Evolutionary conservation across 2,888 invertebrate genomes (phyloP), one percentile per base, ranked within the genome.

Genomic region (Salpingus planirostris): DNA sequence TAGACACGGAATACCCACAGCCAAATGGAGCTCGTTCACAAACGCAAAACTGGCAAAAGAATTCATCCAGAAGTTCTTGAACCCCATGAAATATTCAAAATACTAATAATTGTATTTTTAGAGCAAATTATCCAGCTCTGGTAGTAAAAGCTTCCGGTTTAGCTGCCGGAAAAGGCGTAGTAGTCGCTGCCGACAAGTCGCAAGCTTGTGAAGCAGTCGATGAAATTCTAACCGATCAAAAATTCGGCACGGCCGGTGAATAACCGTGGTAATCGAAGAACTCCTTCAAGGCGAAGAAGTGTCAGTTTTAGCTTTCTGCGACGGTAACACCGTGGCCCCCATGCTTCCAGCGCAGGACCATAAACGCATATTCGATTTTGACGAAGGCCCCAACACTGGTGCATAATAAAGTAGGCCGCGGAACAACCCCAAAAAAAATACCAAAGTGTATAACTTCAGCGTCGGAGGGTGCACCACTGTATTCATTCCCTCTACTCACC

Each of bases 311-410:
- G 86, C 85, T 1, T 92, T 93, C 65, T 81, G 81, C 15, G 93
- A 93, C 62, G 90, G 91, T 0, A 71, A 73, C 31, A 78, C 71
- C 0, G 74, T 91, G 0, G 72, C 74, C 3, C 66, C 80, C 35
- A 86, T 96, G 89, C 76, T 88, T 2, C 84, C 92, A 0, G 80
- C 88, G 0, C 93, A 93, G 62, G 96, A 96, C 67, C 92, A 96
- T 66, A 96, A 96, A 62, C 75, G 91, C 18, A 74, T 92, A 29
- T 74, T 77, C 21, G 81, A 91, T 44, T 80, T 78, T 0, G 93
- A 95, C 64, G 65, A 70, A 6, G 95, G 95, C 0, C 87, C 85
- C 11, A 95, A 95, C 62, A 96, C 95, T 0, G 95, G 95, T 0
- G 96, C 96, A 18, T n/a, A n/a, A n/a, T n/a, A n/a, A n/a, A n/a